Conservation (phyloP, 2,797 vertebrate species). For the Manis javanica region DNA sequence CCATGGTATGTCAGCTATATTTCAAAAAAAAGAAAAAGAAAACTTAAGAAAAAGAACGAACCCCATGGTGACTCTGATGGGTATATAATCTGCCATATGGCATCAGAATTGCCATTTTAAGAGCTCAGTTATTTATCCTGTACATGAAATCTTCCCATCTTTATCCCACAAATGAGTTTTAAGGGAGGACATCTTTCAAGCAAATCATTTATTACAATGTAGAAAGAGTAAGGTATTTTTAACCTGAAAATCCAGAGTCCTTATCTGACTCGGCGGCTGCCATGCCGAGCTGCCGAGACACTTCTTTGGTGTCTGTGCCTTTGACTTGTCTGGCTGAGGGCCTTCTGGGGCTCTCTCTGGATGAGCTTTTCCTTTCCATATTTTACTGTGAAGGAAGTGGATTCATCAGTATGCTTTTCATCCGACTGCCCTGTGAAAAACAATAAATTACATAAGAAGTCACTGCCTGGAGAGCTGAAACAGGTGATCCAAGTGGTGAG, state of each 20-base stretch:
- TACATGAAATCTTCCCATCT: not conserved
- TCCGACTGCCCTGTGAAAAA: constrained; percentile 65
- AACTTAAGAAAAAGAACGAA: not conserved
- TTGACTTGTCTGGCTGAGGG: constrained; percentile 67
- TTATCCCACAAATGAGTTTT: not conserved
- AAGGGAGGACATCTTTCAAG: constrained; percentile 1
- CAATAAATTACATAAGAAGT: constrained; percentile 60
- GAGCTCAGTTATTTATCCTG: constrained; percentile 23
- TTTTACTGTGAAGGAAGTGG: constrained; percentile 5
- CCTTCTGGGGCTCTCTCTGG: constrained; percentile 70
- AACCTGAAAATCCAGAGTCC: constrained; percentile 95
- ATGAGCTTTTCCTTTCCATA: constrained; percentile 67
- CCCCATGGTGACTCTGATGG: not conserved
- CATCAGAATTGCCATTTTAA: constrained; percentile 31
- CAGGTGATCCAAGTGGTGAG: not conserved
- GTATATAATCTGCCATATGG: not conserved
- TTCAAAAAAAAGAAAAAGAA: too few relatives aligned
- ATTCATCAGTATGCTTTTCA: constrained; percentile 60
- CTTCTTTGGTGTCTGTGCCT: constrained; percentile 80
- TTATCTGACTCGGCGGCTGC: constrained; percentile 89
- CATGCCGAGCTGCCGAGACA: constrained; percentile 66
- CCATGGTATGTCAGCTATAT: not conserved
- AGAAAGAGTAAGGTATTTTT: constrained; percentile 54
- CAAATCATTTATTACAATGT: not conserved
- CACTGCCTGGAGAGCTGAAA: constrained; percentile 8